phyloP scores from a whole-genome alignment of 2,888 invertebrate species.

The Epistrophe grossulariae region DNA sequence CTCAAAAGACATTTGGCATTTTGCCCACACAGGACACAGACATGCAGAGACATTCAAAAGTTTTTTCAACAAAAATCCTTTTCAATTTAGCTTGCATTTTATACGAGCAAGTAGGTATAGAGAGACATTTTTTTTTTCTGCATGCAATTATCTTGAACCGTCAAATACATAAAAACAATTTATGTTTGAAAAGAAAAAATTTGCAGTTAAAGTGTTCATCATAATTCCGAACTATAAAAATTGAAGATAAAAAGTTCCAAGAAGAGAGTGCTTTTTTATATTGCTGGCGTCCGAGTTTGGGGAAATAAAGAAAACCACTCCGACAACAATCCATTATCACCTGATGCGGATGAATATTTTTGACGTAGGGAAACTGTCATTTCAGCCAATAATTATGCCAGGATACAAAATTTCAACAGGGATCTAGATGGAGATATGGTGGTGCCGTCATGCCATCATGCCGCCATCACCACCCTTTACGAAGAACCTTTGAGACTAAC shows the following conservation, averaged over 20 bases:
- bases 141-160: constrained; percentile 44
- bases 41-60: not conserved
- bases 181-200: constrained; percentile 26
- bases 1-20: constrained; percentile 55
- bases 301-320: constrained; percentile 45
- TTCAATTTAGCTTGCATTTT: constrained; percentile 23
- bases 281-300: not conserved
- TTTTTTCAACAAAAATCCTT: not conserved
- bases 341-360: constrained; percentile 41
- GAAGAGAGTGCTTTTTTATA: not conserved
- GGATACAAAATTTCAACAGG: constrained; percentile 29
- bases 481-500: not conserved
- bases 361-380: constrained; percentile 49
- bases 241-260: constrained; percentile 6
- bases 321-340: constrained; percentile 50
- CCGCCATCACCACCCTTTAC: not conserved
- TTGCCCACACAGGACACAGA: constrained; percentile 43
- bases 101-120: not conserved
- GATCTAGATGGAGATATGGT: not conserved
- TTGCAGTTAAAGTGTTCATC: constrained; percentile 31
- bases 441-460: not conserved
- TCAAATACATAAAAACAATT: constrained; percentile 42
- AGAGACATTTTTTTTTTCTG: constrained; percentile 10
- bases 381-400: constrained; percentile 29
- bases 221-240: constrained; percentile 25